Percentiles rank a stretch among this genome's conserved stretches.
Conservation (phyloP, 2,888 invertebrate genomes). For the Macrophya alboannulata region DNA sequence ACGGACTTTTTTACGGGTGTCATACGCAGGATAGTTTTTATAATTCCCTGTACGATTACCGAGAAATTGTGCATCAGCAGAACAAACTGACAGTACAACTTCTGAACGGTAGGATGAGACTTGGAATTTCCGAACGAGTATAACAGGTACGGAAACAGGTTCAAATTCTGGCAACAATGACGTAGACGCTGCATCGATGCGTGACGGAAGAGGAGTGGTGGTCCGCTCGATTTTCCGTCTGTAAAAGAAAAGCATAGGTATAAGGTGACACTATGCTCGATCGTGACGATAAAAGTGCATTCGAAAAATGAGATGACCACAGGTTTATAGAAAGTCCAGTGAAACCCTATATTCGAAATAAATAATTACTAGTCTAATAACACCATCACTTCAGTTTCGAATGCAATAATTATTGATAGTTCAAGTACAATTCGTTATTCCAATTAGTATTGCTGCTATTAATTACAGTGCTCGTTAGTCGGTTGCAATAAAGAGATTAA, state of each 20-base stretch:
- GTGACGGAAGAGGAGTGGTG: conserved; percentile 73
- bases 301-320: conserved; percentile 11
- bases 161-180: conserved; percentile 78
- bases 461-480: not conserved
- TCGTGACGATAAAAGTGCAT: not conserved
- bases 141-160: conserved; percentile 76
- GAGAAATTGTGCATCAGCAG: conserved; percentile 68
- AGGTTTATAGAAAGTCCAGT: conserved; percentile 29
- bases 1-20: conserved; percentile 46
- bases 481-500: not conserved
- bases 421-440: not conserved
- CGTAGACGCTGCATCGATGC: conserved; percentile 77
- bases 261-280: conserved; percentile 3
- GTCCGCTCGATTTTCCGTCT: conserved; percentile 74
- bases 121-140: conserved; percentile 76
- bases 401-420: not conserved
- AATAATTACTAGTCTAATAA: not conserved
- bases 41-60: conserved; percentile 68
- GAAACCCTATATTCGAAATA: not conserved
- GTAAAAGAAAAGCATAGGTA: conserved; percentile 47
- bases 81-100: conserved; percentile 71
- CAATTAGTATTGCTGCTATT: not conserved
- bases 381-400: not conserved
- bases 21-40: conserved; percentile 61
- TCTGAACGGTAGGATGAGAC: conserved; percentile 72